Evolutionary conservation across 1,140 invertebrate genomes (phyloP), one percentile per base, ranked within the genome.

Genomic region (Drosophila bipectinata): DNA sequence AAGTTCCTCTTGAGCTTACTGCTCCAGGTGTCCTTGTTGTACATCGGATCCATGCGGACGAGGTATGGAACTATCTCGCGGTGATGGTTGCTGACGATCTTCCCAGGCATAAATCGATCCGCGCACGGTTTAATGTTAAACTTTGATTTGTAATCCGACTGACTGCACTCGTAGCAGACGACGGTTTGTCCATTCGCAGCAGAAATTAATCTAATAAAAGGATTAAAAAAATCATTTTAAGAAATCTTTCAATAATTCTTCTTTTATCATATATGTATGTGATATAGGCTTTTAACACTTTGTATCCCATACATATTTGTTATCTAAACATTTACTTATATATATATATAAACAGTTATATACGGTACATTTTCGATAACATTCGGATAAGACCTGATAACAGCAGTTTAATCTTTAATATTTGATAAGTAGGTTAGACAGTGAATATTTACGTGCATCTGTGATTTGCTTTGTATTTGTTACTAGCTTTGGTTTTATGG

Each of bases 1-100:
- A 88, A 88, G 55, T 88, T 88, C 37, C 84, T 67, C 67, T 88
- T 88, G 0, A 79, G 69, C 66, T 88, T 88, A 53, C 72, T 83
- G 62, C 62, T 69, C 83, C 83, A 88, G 34, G 48, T 56, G 39
- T 88, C 85, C 58, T 69, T 73, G 28, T 72, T 79, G 58, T 77
- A 74, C 10, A 72, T 47, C 10, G 72, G 72, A 12, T 83, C 83
- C 72, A 72, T 77, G 41, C 63, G 52, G 3, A 72, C 44, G 8
- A 83, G 51, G 28, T 59, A 45, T 9, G 67, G 63, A 7, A 63
- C 32, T n/a, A 55, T 2, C 14, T 68, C 67, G 3, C 53, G 49
- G 45, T 55, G 74, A 8, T 71, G 72, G 26, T 39, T 67, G 18
- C 5, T 15, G 4, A 14, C 48, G 15, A 41, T 52, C 49, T 41